Base-by-base conservation (phyloP, 2,113 vertebrate genomes). In the Syngnathus scovelli region DNA sequence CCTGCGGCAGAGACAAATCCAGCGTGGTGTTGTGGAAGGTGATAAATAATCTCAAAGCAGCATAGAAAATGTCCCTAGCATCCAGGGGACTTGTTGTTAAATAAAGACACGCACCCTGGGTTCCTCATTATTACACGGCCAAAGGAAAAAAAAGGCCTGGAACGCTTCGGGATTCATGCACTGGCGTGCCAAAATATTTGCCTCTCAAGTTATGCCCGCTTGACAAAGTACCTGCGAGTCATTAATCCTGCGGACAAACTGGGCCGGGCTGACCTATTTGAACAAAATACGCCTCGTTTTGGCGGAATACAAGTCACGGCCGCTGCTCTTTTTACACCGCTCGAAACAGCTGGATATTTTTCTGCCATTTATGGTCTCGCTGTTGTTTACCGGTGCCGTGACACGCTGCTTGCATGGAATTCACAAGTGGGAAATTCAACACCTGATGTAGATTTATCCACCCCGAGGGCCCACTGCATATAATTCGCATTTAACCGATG, bases 31-130 rank as follows among this genome's bases (percentile, higher is more conserved):
- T 72, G 13, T 44, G 11, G 61, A 71, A 78, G 62, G 41, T 27
- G 62, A 69, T 39, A 2, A 52, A 43, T 41, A 54, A 75, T 80
- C 69, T 58, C 66, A 43, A 16, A 18, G 23, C 41, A 64, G 38
- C 55, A 68, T 64, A 60, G 70, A 72, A 76, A 74, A 56, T 72
- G 61, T 55, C 46, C 37, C 12, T 7, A 64, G 59, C 46, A 66
- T 70, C 60, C 66, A 9, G 56, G 66, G 78, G 73, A 76, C 37
- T n/a, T 33, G 6, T 21, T 7, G 36, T 56, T 62, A 27, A 68
- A 48, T 64, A 64, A 71, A 60, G 39, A 73, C 46, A 44, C 61
- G 21, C 52, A 65, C 52, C 41, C 37, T 61, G 43, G 33, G 63
- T 55, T 23, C 55, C 55, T 69, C 54, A n/a, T 23, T 60, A 48